Evolutionary conservation across 2,888 invertebrate species (phyloP).

Genomic region (Trisateles emortualis): DNA sequence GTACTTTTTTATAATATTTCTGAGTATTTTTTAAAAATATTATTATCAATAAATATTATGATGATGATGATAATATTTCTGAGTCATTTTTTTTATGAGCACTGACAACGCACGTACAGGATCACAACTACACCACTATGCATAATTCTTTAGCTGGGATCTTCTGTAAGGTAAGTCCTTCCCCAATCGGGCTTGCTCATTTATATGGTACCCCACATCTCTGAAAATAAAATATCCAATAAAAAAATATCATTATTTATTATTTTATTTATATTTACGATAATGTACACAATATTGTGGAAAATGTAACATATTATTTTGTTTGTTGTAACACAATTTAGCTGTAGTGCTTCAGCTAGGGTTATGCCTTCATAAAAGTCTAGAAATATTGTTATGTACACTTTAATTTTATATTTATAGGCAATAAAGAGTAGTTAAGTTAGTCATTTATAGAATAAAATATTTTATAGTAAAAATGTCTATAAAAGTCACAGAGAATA

Average conservation of each 20-base stretch:
- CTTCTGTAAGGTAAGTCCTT: too few relatives aligned
- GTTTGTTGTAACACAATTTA: constrained; percentile 35
- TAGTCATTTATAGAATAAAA: neutral
- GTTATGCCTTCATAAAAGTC: constrained; percentile 1
- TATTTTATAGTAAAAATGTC: neutral
- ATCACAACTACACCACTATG: too few relatives aligned
- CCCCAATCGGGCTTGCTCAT: too few relatives aligned
- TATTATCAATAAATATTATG: too few relatives aligned
- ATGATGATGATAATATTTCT: too few relatives aligned
- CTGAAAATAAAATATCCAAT: neutral
- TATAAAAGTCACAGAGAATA: too few relatives aligned
- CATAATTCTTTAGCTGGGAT: too few relatives aligned
- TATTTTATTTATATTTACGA: constrained; percentile 19
- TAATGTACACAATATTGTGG: constrained; percentile 30
- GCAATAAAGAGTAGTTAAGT: neutral
- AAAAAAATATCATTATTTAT: neutral
- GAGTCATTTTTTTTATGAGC: too few relatives aligned
- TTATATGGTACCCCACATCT: too few relatives aligned
- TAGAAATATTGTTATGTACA: neutral
- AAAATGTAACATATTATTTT: constrained; percentile 16
- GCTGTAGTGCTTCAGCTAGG: constrained; percentile 19
- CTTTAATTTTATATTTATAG: neutral
- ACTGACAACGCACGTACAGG: too few relatives aligned
- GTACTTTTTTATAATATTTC: too few relatives aligned
- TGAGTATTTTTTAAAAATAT: too few relatives aligned